phyloP scores from a whole-genome alignment of 2,888 invertebrate species.

The Vanessa cardui region DNA sequence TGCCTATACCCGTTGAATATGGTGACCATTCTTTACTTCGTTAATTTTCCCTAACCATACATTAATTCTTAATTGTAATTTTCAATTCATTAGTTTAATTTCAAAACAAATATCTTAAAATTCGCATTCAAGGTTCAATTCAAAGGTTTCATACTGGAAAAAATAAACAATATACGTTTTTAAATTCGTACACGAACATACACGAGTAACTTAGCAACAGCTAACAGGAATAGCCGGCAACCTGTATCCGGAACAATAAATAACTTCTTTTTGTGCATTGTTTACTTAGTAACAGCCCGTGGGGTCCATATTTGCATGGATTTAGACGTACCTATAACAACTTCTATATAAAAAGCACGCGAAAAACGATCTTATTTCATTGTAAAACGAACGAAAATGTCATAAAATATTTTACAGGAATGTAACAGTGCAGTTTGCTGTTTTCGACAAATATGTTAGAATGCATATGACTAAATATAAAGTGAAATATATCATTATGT shows the following conservation, averaged over 20 bases:
- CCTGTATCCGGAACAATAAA: slow-evolving; percentile 54
- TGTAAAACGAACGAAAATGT: not conserved
- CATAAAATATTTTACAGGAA: not conserved
- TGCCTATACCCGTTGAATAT: no score
- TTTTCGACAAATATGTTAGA: slow-evolving; percentile 2
- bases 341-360: not conserved
- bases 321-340: slow-evolving; percentile 35
- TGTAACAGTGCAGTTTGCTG: not conserved
- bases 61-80: no score
- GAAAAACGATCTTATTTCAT: not conserved
- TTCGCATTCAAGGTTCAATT: no score
- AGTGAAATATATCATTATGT: not conserved
- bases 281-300: slow-evolving; percentile 54
- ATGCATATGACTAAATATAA: slow-evolving; percentile 3
- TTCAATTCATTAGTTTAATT: not conserved
- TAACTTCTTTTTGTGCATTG: slow-evolving; percentile 52
- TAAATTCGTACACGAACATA: not conserved
- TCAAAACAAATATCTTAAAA: not conserved
- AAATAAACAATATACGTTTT: not conserved
- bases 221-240: slow-evolving; percentile 23
- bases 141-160: not conserved
- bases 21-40: no score
- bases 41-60: no score
- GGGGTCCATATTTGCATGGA: slow-evolving; percentile 52
- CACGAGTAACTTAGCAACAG: slow-evolving; percentile 9